Conservation (phyloP, 2,888 invertebrate species). For the Drosophila recens region DNA sequence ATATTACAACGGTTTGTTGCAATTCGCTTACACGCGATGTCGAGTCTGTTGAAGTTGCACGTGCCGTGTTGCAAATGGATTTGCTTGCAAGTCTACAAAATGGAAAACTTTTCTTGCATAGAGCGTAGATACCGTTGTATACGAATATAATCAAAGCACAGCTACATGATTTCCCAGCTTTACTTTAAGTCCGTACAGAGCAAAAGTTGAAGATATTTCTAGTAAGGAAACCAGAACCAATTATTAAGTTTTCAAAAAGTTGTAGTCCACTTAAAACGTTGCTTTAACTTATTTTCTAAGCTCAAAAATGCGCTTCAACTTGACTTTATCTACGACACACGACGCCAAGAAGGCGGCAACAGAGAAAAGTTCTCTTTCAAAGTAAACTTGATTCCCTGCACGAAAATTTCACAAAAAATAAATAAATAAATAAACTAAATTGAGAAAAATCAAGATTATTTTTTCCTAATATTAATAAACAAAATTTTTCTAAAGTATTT, state of each 20-base stretch:
- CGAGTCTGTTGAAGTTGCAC: slow-evolving; percentile 41
- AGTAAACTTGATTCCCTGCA: not conserved
- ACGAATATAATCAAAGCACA: slow-evolving; percentile 7
- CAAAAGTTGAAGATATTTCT: not conserved
- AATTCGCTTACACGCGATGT: slow-evolving; percentile 38
- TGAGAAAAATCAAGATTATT: not conserved
- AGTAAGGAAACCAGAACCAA: slow-evolving; percentile 3
- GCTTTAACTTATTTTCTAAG: not conserved
- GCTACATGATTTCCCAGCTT: not conserved
- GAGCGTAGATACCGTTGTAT: not conserved
- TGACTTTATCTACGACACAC: not conserved
- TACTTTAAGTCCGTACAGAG: not conserved
- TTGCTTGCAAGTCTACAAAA: slow-evolving; percentile 38
- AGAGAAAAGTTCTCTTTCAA: not conserved
- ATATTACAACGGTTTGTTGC: slow-evolving; percentile 30
- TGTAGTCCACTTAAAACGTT: slow-evolving; percentile 1
- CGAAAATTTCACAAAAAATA: not conserved
- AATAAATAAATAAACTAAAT: slow-evolving; percentile 2
- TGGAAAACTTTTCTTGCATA: slow-evolving; percentile 32
- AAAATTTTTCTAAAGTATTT: not conserved
- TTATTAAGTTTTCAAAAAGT: slow-evolving; percentile 13
- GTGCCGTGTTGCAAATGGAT: slow-evolving; percentile 67
- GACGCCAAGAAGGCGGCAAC: not conserved
- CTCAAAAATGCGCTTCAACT: slow-evolving; percentile 4
- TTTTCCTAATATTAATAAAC: not conserved